Evolutionary conservation across 2,113 vertebrate species (phyloP).

Genomic region (Capreolus pygargus): DNA sequence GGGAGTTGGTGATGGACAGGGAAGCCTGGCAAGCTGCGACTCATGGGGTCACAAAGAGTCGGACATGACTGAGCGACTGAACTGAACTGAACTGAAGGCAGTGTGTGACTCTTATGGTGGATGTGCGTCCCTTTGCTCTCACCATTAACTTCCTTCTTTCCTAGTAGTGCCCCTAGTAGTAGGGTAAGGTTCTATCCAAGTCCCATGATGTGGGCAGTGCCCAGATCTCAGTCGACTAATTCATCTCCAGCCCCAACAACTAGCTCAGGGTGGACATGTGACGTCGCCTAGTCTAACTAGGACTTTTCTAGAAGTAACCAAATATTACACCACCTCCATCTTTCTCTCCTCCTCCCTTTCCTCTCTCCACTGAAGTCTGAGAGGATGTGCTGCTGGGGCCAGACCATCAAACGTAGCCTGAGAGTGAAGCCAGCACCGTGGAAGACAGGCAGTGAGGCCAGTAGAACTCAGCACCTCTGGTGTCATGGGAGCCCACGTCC

Average conservation of each 20-base stretch:
- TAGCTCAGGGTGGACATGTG: neutral
- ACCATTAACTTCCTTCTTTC: neutral
- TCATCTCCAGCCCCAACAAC: neutral
- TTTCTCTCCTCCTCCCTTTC: neutral
- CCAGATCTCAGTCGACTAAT: neutral
- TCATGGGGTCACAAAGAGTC: too few relatives aligned
- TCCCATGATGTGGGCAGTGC: neutral
- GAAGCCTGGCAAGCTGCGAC: too few relatives aligned
- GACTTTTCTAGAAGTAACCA: neutral
- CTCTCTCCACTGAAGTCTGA: neutral
- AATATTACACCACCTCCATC: neutral
- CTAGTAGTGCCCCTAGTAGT: neutral
- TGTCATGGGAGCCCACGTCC: neutral
- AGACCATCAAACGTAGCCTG: neutral
- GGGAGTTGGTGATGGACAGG: too few relatives aligned
- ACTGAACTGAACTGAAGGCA: neutral
- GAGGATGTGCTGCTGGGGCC: neutral
- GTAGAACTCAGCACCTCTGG: neutral
- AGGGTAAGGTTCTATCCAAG: neutral
- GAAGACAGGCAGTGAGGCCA: neutral
- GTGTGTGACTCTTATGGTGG: neutral
- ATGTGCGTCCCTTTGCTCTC: neutral
- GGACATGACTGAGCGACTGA: too few relatives aligned
- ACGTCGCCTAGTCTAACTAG: neutral
- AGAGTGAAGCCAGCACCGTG: neutral